Evolutionary conservation across 2,113 vertebrate species (phyloP), one percentile per base, ranked within the genome.

Genomic region (Phyllostomus discolor): DNA sequence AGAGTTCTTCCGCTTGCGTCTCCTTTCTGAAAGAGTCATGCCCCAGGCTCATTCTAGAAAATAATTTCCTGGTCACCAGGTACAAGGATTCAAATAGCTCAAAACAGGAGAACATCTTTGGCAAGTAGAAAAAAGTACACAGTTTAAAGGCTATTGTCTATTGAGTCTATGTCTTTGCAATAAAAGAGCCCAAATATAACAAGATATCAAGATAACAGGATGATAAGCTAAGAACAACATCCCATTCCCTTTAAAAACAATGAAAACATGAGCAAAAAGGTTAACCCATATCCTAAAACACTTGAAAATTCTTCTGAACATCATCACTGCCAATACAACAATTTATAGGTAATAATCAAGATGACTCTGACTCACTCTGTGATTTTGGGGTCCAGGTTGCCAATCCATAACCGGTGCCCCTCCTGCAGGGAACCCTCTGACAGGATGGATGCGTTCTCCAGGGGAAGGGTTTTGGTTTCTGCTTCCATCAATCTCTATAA

Each of bases 361-460:
- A 76, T 19, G 70, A 88, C 7, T 89, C 11, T 62, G 24, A 99
- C 99, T 99, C 95, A 99, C 99, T 99, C 99, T 97, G 99, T 99
- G 98, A 99, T 99, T 98, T 99, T 99, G 92, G 99, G 99, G 97
- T 99, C 99, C 70, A 99, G 99, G 98, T 99, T 99, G 69, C 99
- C 99, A 73, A 99, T 99, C 99, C 99, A 99, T 96, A 99, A 98
- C 88, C 99, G 99, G 97, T 99, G 99, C 52, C 99, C 99, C 70
- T 99, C 99, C 97, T 99, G 99, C 38, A 99, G 98, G 33, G 98
- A 98, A 90, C 99, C 99, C 97, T 99, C 99, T 33, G 99, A 99
- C 69, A 99, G 99, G 98, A 99, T 99, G 98, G 99, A 99, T 72
- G 99, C 99, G 95, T 99, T 99, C 98, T 99, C 99, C 97, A 99